These are phyloP conservation scores for Dendrolimus houi DNA, from an alignment of 2,888 invertebrate species.

Conservation along the genomic window DNA sequence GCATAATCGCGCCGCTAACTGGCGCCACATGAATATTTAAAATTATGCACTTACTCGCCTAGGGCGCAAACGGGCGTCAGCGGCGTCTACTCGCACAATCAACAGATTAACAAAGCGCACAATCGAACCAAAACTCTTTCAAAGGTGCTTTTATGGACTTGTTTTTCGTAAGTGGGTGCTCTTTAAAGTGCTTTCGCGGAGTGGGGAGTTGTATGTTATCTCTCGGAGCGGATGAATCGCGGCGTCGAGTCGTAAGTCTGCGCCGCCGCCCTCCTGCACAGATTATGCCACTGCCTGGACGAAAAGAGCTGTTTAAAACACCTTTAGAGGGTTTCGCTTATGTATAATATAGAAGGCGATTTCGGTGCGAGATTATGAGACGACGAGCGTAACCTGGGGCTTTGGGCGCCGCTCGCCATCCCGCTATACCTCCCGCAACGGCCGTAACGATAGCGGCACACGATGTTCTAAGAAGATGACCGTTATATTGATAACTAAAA, in stretches of 20 bases:
- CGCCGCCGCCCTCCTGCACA: background rate
- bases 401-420: background rate
- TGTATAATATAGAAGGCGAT: background rate
- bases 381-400: background rate
- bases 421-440: background rate
- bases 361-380: background rate
- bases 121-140: background rate
- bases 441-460: too few species aligned
- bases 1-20: slow-evolving; percentile 24
- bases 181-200: background rate
- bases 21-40: slow-evolving; percentile 29
- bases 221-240: background rate
- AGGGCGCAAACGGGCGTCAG: background rate
- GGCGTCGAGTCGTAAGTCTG: background rate
- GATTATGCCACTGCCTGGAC: background rate
- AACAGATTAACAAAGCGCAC: background rate
- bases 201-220: background rate
- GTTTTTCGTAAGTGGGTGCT: too few species aligned
- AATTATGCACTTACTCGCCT: slow-evolving; percentile 19
- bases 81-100: background rate
- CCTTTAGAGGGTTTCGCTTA: background rate
- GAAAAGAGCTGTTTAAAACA: background rate
- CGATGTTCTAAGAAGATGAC: too few species aligned
- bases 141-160: background rate
- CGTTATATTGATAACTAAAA: too few species aligned